phyloP scores from a whole-genome alignment of 2,888 invertebrate genomes.

The Cheiracanthium punctorium region DNA sequence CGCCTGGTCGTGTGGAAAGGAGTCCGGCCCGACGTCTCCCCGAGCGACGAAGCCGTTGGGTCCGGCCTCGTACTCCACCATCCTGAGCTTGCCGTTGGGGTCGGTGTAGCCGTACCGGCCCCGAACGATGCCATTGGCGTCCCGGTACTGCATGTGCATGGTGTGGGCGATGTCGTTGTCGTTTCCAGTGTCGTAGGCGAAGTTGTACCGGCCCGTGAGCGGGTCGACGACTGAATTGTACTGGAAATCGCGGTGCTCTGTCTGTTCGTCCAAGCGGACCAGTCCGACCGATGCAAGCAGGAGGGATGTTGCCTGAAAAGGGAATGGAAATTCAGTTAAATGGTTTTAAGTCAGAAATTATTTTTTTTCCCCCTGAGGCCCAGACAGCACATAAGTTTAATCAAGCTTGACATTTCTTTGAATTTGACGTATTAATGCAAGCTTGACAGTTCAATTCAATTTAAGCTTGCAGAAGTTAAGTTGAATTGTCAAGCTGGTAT shows the following conservation, averaged over 20 bases:
- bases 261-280: slow-evolving; percentile 11
- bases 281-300: not conserved
- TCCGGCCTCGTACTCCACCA: slow-evolving; percentile 70
- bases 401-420: too few relatives aligned
- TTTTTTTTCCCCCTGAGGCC: too few relatives aligned
- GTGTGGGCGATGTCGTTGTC: slow-evolving; percentile 70
- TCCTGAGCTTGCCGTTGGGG: slow-evolving; percentile 69
- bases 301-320: slow-evolving; percentile 14
- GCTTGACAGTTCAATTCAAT: too few relatives aligned
- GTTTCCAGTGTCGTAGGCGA: slow-evolving; percentile 72
- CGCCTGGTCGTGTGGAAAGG: slow-evolving; percentile 32
- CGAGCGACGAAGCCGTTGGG: slow-evolving; percentile 57
- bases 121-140: slow-evolving; percentile 70
- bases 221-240: slow-evolving; percentile 69
- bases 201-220: slow-evolving; percentile 71
- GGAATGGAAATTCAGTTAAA: too few relatives aligned
- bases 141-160: slow-evolving; percentile 70
- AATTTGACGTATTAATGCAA: too few relatives aligned
- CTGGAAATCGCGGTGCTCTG: slow-evolving; percentile 68
- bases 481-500: too few relatives aligned
- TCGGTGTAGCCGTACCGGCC: slow-evolving; percentile 72
- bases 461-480: too few relatives aligned
- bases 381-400: too few relatives aligned
- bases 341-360: too few relatives aligned
- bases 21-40: slow-evolving; percentile 64